Conservation (phyloP, 2,888 invertebrate species). For the Cheilosia urbana region DNA sequence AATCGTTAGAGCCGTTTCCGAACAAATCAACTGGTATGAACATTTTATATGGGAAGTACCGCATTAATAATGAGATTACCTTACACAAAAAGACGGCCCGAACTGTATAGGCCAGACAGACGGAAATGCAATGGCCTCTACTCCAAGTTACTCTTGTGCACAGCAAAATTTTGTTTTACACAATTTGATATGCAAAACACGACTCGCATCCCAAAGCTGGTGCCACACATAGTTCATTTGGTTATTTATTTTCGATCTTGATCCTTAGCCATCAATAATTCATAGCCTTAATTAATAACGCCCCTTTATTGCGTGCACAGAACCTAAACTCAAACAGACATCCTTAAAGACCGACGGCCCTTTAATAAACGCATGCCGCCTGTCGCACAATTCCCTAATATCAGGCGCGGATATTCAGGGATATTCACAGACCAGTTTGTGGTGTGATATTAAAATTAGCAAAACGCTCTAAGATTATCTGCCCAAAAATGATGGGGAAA, state of each 20-base stretch:
- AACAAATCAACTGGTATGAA: no score
- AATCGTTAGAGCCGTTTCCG: no score
- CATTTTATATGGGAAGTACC: no score
- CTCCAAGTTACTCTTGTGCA: no score
- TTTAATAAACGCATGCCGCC: conserved; percentile 69
- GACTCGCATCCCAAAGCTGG: conserved; percentile 28
- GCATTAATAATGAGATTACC: no score
- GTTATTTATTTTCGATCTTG: conserved; percentile 60
- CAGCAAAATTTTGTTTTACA: neutral
- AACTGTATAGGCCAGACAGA: no score
- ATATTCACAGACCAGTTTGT: conserved; percentile 58
- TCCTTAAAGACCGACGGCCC: conserved; percentile 53
- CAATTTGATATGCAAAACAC: conserved; percentile 51
- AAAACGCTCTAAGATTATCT: conserved; percentile 38
- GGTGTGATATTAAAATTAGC: conserved; percentile 73
- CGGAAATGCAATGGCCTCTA: no score
- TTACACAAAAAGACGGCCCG: no score
- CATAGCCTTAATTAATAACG: conserved; percentile 83
- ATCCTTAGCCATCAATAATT: conserved; percentile 81
- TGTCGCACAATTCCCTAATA: conserved; percentile 62
- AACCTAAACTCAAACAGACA: conserved; percentile 70
- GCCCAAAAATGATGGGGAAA: neutral
- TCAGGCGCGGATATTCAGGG: conserved; percentile 53
- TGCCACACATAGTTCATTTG: conserved; percentile 41
- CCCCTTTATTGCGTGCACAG: conserved; percentile 77